Conservation (phyloP, 2,797 vertebrate genomes). For the Mormyrus proboscirostris region DNA sequence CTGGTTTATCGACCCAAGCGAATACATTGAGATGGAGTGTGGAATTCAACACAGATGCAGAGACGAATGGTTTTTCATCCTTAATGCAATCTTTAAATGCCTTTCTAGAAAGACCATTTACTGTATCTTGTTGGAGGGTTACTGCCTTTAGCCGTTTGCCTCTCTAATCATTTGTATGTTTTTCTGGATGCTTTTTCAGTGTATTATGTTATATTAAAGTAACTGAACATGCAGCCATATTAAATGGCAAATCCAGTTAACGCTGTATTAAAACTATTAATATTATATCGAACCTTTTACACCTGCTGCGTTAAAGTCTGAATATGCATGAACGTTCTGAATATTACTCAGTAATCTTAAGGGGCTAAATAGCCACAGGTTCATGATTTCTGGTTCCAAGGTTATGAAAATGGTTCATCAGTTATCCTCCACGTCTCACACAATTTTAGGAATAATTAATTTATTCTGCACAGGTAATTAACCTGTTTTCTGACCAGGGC, state of each 20-base stretch:
- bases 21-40: conserved; percentile 77
- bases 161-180: not conserved
- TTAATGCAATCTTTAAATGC: conserved; percentile 64
- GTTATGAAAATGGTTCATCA: conserved; percentile 7
- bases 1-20: conserved; percentile 65
- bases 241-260: not conserved
- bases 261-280: not conserved
- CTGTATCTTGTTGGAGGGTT: not conserved
- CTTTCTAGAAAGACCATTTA: conserved; percentile 32
- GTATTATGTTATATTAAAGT: not conserved
- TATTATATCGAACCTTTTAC: not conserved
- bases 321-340: not conserved
- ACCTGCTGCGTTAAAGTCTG: not conserved
- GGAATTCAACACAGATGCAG: conserved; percentile 73
- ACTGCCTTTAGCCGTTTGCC: not conserved
- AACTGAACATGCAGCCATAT: not conserved
- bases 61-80: conserved; percentile 68
- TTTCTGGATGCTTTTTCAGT: not conserved
- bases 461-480: conserved; percentile 22
- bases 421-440: not conserved
- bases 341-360: not conserved
- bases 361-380: not conserved
- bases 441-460: conserved; percentile 18
- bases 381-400: conserved; percentile 19
- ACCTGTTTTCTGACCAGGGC: not conserved